Percentiles rank a stretch among this genome's conserved stretches.
Conservation (phyloP, 1,140 invertebrate genomes). For the Protaetia brevitarsis region DNA sequence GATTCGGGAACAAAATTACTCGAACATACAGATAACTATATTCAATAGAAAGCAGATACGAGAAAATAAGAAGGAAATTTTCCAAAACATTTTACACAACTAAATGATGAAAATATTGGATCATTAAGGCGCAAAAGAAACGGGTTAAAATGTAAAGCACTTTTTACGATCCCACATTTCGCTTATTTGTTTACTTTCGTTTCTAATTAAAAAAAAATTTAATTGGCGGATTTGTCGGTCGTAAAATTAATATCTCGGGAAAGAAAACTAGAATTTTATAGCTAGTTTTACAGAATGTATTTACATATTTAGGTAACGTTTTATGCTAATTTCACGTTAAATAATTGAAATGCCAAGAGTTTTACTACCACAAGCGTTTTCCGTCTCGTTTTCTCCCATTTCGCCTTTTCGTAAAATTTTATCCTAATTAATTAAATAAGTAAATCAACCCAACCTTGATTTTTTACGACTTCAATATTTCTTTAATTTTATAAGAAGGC, state of each 20-base stretch:
- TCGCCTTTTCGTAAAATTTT: neutral
- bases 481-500: neutral
- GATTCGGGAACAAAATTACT: too few species aligned
- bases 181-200: conserved; percentile 12
- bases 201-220: conserved; percentile 15
- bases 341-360: conserved; percentile 15
- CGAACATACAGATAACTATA: too few species aligned
- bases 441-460: conserved; percentile 12
- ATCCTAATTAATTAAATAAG: conserved; percentile 17
- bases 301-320: conserved; percentile 18
- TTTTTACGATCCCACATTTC: neutral
- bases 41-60: too few species aligned
- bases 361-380: conserved; percentile 3
- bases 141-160: neutral
- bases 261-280: conserved; percentile 17
- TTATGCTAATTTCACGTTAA: conserved; percentile 5
- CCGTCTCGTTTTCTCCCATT: neutral
- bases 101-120: neutral
- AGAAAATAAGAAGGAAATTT: too few species aligned
- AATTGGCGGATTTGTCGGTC: conserved; percentile 15
- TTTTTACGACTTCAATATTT: conserved; percentile 6
- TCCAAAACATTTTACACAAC: too few species aligned
- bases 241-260: conserved; percentile 15
- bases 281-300: conserved; percentile 11
- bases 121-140: neutral